Percentiles rank a stretch among this genome's conserved stretches.
Evolutionary conservation across 2,113 vertebrate genomes (phyloP).

Genomic region (Paralichthys olivaceus): DNA sequence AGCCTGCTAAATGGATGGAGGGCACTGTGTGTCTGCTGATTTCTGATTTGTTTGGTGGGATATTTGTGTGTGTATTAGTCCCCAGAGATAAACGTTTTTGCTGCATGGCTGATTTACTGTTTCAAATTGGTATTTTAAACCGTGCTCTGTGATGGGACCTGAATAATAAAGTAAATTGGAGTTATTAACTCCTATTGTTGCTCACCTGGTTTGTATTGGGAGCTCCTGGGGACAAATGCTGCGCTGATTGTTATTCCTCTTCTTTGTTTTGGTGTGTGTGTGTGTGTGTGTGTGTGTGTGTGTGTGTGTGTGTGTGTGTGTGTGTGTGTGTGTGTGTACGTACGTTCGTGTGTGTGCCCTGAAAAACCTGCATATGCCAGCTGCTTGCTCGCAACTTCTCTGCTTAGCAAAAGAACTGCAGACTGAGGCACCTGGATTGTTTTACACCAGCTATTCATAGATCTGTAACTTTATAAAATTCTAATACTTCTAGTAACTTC

Average conservation of each 20-base stretch:
- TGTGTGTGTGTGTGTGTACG: slow-evolving; percentile 15
- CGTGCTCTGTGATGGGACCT: slow-evolving; percentile 61
- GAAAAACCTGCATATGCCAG: slow-evolving; percentile 37
- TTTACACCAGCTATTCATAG: background rate
- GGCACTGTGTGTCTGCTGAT: slow-evolving; percentile 41
- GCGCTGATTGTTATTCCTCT: slow-evolving; percentile 64
- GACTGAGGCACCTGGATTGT: slow-evolving; percentile 1
- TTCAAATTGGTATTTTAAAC: slow-evolving; percentile 77
- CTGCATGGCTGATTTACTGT: slow-evolving; percentile 70
- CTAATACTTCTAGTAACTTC: background rate
- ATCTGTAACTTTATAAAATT: slow-evolving; percentile 1
- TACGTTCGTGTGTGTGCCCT: slow-evolving; percentile 16
- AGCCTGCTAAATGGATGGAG: slow-evolving; percentile 59
- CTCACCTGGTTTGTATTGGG: slow-evolving; percentile 75
- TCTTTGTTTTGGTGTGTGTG: slow-evolving; percentile 53
- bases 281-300: slow-evolving; percentile 31
- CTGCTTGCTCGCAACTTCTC: slow-evolving; percentile 32
- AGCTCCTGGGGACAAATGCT: slow-evolving; percentile 68
- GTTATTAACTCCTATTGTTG: slow-evolving; percentile 77
- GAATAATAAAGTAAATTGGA: slow-evolving; percentile 75
- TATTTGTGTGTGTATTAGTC: slow-evolving; percentile 61
- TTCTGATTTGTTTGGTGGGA: slow-evolving; percentile 58
- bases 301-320: slow-evolving; percentile 31
- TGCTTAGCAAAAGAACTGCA: slow-evolving; percentile 14
- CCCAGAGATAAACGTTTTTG: slow-evolving; percentile 67